Evolutionary conservation across 2,113 vertebrate genomes (phyloP).

Genomic region (Apteryx owenii): DNA sequence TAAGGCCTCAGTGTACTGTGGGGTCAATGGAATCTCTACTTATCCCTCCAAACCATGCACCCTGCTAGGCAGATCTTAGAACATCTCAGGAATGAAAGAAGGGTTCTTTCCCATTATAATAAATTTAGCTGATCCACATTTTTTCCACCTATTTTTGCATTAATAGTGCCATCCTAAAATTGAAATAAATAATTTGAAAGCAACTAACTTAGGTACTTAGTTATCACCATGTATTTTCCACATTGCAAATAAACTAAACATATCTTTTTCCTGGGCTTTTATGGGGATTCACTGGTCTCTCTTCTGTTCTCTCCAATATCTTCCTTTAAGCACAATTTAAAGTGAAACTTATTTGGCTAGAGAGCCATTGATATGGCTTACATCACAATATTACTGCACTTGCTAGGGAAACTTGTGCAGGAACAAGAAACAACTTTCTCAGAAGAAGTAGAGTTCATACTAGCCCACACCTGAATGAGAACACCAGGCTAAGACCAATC

Average conservation of each 20-base stretch:
- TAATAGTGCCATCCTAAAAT: neutral
- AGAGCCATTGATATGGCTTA: neutral
- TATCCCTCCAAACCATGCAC: neutral
- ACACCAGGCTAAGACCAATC: neutral
- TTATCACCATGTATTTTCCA: neutral
- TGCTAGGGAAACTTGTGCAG: neutral
- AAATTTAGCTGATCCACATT: neutral
- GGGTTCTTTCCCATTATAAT: neutral
- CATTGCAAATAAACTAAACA: neutral
- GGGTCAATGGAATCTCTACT: neutral
- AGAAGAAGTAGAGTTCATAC: neutral
- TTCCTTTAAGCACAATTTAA: neutral
- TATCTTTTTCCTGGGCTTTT: neutral
- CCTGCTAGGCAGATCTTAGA: neutral
- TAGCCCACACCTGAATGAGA: neutral
- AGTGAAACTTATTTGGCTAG: neutral
- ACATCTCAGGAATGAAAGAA: neutral
- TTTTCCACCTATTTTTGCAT: neutral
- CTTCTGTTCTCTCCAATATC: neutral
- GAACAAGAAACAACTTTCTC: neutral
- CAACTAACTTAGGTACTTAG: neutral
- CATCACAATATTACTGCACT: neutral
- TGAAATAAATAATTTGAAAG: neutral
- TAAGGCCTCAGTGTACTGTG: neutral
- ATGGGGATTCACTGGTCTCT: neutral